Evolutionary conservation across 2,888 invertebrate genomes (phyloP), one percentile per base, ranked within the genome.

Genomic region (Trissolcus brochymenae): DNA sequence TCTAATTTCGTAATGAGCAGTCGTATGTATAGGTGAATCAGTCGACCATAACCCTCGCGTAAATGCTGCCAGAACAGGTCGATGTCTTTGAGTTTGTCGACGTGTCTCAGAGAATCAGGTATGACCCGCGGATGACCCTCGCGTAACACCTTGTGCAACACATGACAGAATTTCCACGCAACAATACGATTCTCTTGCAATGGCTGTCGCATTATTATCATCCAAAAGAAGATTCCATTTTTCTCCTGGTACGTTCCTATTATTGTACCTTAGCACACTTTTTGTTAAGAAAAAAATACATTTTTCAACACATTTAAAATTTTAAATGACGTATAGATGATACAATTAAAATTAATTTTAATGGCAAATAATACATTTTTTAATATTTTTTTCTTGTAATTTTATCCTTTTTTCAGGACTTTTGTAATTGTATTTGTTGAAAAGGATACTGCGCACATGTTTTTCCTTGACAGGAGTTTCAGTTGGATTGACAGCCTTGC

Each of bases 121-220:
- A 98, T 92, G 76, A 96, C 95, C 84, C 95, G 93, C 14, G 94
- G 94, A 90, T 99, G 98, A 0, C 98, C 99, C 90, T 99, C 99
- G 14, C 98, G 92, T 76, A 99, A 91, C 64, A 99, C 91, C 88
- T 99, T 99, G 90, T 99, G 99, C 19, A 99, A 92, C 80, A 99
- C 95, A 91, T 99, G 97, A 87, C 98, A 98, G 90, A 99, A 98
- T 91, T 99, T 99, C 99, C 99, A 99, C 29, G 98, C 97, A 56
- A 98, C 95, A 83, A 99, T 98, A 78, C 97, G 94, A 91, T 98
- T 96, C 83, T 97, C 98, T 90, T 97, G 95, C 1, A 96, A 90
- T 7, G 96, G 96, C 79, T 96, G 92, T 40, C 95, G 90, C 66
- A 91, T 87, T 51, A 92, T 91, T 70, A 92, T 91, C 79, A 90